These are phyloP conservation scores for Caenorhabditis japonica DNA, from an alignment of 2,888 invertebrate genomes.

Conservation along the genomic window DNA sequence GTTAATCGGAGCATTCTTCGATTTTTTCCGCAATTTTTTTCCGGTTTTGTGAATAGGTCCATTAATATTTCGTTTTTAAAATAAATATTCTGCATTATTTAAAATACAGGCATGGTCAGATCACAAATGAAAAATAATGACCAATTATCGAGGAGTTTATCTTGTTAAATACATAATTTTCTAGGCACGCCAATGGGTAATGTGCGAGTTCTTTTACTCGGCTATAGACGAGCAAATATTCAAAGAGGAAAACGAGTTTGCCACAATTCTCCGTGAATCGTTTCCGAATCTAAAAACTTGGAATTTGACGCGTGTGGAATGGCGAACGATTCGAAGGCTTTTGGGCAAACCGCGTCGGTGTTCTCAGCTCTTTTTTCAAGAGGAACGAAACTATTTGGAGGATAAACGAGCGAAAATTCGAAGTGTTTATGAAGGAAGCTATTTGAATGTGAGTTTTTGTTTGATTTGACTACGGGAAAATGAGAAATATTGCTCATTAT, in stretches of 20 bases:
- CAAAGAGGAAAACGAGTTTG: conserved; percentile 95
- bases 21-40: no score
- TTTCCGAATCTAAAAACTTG: conserved; percentile 91
- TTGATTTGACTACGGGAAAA: conserved; percentile 8
- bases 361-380: conserved; percentile 93
- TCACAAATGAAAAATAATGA: no score
- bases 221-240: conserved; percentile 93
- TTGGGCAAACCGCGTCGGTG: conserved; percentile 90
- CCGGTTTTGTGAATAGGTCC: no score
- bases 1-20: no score
- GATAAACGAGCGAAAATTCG: conserved; percentile 91
- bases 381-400: conserved; percentile 91
- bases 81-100: no score
- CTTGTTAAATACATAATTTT: no score
- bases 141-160: no score
- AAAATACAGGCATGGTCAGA: no score
- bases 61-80: no score
- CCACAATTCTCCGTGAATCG: conserved; percentile 90
- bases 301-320: conserved; percentile 89
- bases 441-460: conserved; percentile 27
- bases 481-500: not conserved
- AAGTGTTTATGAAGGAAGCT: conserved; percentile 83
- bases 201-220: conserved; percentile 99
- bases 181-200: conserved; percentile 84
- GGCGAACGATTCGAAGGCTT: conserved; percentile 88